Conservation (phyloP, 2,888 invertebrate species). For the Acholoe squamosa region DNA sequence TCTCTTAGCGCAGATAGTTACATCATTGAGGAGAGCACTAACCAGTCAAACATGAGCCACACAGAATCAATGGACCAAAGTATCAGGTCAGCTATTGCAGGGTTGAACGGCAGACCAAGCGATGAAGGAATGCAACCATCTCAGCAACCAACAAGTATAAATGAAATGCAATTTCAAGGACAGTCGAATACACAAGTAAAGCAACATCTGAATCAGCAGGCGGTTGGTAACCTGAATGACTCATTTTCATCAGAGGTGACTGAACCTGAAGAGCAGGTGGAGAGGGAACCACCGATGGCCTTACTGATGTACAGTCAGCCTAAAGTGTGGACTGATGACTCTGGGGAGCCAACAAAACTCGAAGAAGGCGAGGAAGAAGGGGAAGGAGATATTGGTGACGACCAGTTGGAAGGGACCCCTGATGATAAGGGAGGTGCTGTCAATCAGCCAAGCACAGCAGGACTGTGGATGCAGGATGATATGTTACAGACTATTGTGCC, state of each 20-base stretch:
- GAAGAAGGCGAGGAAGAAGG: not conserved
- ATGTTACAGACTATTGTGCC: slow-evolving; percentile 53
- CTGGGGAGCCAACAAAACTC: slow-evolving; percentile 11
- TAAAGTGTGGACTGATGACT: slow-evolving; percentile 48
- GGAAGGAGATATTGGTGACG: not conserved
- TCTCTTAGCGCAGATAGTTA: slow-evolving; percentile 35
- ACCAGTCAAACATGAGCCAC: not conserved
- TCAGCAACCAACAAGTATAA: not conserved
- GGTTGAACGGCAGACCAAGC: not conserved
- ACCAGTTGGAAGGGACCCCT: not conserved
- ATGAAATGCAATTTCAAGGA: not conserved
- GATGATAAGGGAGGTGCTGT: not conserved
- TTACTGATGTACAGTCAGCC: slow-evolving; percentile 50
- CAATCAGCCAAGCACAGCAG: not conserved
- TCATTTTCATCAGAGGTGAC: slow-evolving; percentile 55
- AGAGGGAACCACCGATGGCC: slow-evolving; percentile 27
- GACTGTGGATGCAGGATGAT: slow-evolving; percentile 43
- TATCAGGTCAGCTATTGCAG: slow-evolving; percentile 14
- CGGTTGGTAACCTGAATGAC: not conserved
- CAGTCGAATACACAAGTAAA: not conserved
- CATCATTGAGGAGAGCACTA: slow-evolving; percentile 16
- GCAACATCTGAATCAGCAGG: not conserved
- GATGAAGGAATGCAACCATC: not conserved
- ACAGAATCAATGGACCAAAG: slow-evolving; percentile 44
- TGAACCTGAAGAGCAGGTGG: slow-evolving; percentile 9